Base-by-base conservation (phyloP, 1,140 invertebrate genomes). In the Musca vetustissima region DNA sequence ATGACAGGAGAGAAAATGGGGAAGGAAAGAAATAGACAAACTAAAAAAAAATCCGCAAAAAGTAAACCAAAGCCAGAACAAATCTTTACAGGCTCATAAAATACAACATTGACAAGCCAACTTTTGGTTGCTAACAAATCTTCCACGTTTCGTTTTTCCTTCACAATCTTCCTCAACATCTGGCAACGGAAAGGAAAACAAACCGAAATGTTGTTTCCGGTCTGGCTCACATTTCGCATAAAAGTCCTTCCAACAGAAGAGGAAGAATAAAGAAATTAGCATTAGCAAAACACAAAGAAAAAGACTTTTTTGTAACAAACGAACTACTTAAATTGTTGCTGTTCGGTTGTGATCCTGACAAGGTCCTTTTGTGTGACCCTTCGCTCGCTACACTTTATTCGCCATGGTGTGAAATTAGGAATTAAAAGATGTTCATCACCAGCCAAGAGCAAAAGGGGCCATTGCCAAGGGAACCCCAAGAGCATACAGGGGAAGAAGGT, bases 381-480 rank as follows among this genome's bases (percentile, higher is more conserved):
- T 61, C 57, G 17, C 11, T n/a, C n/a, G n/a, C n/a, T n/a, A n/a
- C 11, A 43, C 36, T 43, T 11, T 43, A 43, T 61, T 19, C n/a
- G n/a, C 21, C 57, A 75, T 75, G 77, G 76, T 77, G 77, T 76
- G 75, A 79, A 79, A 79, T 79, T 77, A 77, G 69, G 74, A 79
- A 79, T 79, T 79, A 79, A 79, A 77, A 74, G 74, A 72, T 79
- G 77, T 77, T 79, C 77, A 36, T 55, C 21, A 25, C 22, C 4
- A 32, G 28, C 15, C 15, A 59, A 7, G 6, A 52, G 21, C 14
- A 61, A 17, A 61, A 61, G 32, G 55, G 55, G 25, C 32, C 15
- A 61, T 32, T 17, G 13, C 3, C 13, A 36, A 14, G 28, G 22
- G 28, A 28, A n/a, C n/a, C n/a, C n/a, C n/a, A n/a, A n/a, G n/a